Percentiles rank a stretch among this genome's conserved stretches.
Conservation (phyloP, 2,888 invertebrate species). For the Limenitis camilla region DNA sequence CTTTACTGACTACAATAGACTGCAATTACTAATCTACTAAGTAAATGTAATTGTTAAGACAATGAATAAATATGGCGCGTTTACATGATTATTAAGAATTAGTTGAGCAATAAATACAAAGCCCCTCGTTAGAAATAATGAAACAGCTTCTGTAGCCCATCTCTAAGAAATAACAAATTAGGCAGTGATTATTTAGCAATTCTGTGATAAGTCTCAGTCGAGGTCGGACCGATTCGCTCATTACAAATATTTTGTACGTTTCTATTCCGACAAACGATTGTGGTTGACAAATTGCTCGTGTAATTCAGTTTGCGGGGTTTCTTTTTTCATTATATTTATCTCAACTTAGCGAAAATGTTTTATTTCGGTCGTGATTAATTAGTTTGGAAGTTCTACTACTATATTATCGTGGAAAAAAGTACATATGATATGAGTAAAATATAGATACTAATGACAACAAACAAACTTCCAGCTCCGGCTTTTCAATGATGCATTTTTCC, state of each 20-base stretch:
- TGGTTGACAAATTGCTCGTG: slow-evolving; percentile 18
- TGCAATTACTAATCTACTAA: too few relatives aligned
- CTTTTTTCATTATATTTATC: slow-evolving; percentile 1
- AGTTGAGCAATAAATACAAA: too few relatives aligned
- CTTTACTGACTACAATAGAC: too few relatives aligned
- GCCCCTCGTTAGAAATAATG: neutral
- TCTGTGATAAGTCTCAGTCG: neutral
- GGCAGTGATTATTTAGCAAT: slow-evolving; percentile 9
- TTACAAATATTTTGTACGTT: slow-evolving; percentile 9
- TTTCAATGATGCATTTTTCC: too few relatives aligned
- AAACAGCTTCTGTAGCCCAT: neutral
- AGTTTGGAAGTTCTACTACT: neutral
- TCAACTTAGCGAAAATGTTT: slow-evolving; percentile 2
- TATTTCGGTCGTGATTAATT: neutral
- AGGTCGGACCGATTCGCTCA: neutral
- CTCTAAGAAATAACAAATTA: slow-evolving; percentile 1
- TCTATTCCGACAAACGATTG: slow-evolving; percentile 9
- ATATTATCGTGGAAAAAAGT: too few relatives aligned
- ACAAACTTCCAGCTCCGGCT: too few relatives aligned
- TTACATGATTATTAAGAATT: too few relatives aligned
- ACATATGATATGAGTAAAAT: too few relatives aligned
- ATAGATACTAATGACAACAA: too few relatives aligned
- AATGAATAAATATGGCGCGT: too few relatives aligned
- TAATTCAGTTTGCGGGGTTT: slow-evolving; percentile 16
- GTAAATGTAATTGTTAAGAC: too few relatives aligned